Evolutionary conservation across 2,888 invertebrate species (phyloP), one percentile per base, ranked within the genome.

Genomic region (Xylota segnis): DNA sequence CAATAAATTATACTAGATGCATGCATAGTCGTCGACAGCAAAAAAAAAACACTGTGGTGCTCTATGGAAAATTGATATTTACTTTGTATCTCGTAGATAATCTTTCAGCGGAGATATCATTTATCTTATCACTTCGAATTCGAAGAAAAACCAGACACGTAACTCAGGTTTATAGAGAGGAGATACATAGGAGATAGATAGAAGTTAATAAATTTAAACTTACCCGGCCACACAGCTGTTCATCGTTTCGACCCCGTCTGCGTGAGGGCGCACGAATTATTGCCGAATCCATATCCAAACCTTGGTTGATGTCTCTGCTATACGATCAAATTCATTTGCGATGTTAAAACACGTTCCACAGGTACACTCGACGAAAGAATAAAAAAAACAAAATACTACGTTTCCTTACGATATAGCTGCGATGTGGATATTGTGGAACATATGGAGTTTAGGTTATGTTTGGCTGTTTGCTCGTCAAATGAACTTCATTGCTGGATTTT

Each of bases 231-330:
- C 94, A 94, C 87, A 96, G 95, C 74, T 95, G 94, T 88, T 96
- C 95, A 90, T 96, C 96, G 90, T 94, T 94, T 91, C 95, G 95
- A 88, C 96, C 96, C 89, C 96, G 94, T 90, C 96, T 96, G 89
- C 96, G 92, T 32, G 95, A 95, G n/a, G 96, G 96, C 89, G 96
- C 95, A 88, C 96, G 94, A 83, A 96, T 94, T 32, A 96, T 94
- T 90, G 82, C 82, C 43, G 86, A 76, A 54, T 86, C 86, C 86
- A 86, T 86, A 47, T 66, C 65, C 65, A 27, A 63, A 32, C 40
- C 16, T 7, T 72, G 86, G 86, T 86, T 82, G 61, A 18, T 76
- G 71, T 65, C 71, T 82, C n/a, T 77, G 86, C 86, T 86, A 86
- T 71, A 77, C 82, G 76, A 86, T 82, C 86, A 82, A 72, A 82